Base-by-base conservation (phyloP, 2,797 vertebrate genomes). In the Cyprinella venusta region DNA sequence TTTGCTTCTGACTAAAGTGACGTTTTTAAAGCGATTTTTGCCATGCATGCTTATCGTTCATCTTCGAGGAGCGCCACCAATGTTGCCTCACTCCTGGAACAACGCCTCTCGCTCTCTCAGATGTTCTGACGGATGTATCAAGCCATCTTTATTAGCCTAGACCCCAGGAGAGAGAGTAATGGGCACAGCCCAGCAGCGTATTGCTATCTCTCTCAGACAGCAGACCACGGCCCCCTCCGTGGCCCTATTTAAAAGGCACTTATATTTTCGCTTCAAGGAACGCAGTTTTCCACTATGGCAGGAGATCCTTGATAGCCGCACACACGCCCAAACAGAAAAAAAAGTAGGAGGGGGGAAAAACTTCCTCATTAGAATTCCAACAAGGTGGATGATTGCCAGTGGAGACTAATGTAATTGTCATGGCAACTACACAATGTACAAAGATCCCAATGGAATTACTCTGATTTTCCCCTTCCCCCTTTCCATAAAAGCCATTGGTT, bases 211-310 rank as follows among this genome's bases (percentile, higher is more conserved):
- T 76, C 59, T 79, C 70, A 86, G 87, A 88, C 86, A 84, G 88
- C 42, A 50, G 45, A 52, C 77, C 24, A 50, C 63, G 33, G 80
- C 67, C 52, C 81, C 81, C 88, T 82, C 70, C n/a, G 26, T 81
- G 85, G 81, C 84, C 83, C 85, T 87, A 82, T 89, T 90, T 89
- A 88, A 90, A 88, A 89, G 82, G 76, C 86, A 87, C 88, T 86
- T 89, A 90, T 85, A 88, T 75, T 89, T 86, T 87, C 19, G 78
- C 84, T 88, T 89, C 76, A 70, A 87, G 84, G 82, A 86, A 88
- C 82, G 45, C 54, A 48, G 85, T 81, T 79, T 81, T 79, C 48
- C 50, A 69, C 72, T 80, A 79, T 76, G 48, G 69, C 70, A 80
- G 21, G 85, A 87, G 81, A 89, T 89, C 59, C 59, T 65, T 81